These are phyloP conservation scores for Perca flavescens DNA, from an alignment of 2,113 vertebrate genomes.

Conservation along the genomic window DNA sequence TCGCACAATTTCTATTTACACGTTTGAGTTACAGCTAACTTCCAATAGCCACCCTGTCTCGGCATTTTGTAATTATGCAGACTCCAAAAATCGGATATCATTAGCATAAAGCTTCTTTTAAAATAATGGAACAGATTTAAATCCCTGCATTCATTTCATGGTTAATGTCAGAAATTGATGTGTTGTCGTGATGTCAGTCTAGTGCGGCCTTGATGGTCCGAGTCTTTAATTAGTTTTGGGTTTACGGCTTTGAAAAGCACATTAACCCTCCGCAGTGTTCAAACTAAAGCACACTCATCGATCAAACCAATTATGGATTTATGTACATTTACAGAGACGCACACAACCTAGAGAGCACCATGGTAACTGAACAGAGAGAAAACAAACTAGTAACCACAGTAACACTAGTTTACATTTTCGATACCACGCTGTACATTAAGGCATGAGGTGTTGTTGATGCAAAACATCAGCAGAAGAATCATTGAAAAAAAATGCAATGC, in stretches of 20 bases:
- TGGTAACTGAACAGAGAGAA: constrained; percentile 67
- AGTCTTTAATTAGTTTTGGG: constrained; percentile 47
- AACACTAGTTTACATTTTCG: constrained; percentile 72
- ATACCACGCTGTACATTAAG: constrained; percentile 85
- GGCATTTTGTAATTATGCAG: constrained; percentile 42
- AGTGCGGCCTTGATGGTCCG: constrained; percentile 43
- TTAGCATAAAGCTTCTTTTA: constrained; percentile 55
- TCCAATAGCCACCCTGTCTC: constrained; percentile 31
- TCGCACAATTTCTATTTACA: constrained; percentile 66
- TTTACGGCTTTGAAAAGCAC: constrained; percentile 32
- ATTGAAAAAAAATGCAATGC: constrained; percentile 56
- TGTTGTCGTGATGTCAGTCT: constrained; percentile 38
- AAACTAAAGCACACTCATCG: constrained; percentile 44
- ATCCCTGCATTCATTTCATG: constrained; percentile 77
- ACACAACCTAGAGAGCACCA: constrained; percentile 70
- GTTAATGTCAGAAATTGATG: constrained; percentile 57
- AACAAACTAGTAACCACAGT: constrained; percentile 71
- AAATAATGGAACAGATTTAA: constrained; percentile 61
- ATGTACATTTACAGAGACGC: constrained; percentile 66
- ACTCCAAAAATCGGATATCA: constrained; percentile 45
- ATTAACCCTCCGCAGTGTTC: constrained; percentile 45
- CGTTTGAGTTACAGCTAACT: constrained; percentile 49
- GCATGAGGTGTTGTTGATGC: constrained; percentile 82
- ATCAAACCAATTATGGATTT: constrained; percentile 57
- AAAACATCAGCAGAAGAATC: constrained; percentile 68